phyloP scores from a whole-genome alignment of 2,113 vertebrate genomes.

The Jacana jacana region DNA sequence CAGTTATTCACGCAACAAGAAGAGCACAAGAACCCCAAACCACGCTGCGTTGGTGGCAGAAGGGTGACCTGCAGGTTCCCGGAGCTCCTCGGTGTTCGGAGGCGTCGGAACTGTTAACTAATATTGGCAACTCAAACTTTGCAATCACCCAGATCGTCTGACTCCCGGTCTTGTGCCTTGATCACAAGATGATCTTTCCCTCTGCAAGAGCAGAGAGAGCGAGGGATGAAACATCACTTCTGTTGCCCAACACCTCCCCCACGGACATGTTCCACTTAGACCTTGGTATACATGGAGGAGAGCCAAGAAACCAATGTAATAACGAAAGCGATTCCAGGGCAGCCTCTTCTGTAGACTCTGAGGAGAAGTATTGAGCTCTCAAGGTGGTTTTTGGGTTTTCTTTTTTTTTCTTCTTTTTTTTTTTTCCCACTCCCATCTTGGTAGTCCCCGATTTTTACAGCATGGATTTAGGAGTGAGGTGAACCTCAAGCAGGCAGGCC shows the following conservation, averaged over 20 bases:
- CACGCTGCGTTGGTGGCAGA: fast-evolving
- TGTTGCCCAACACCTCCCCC: conserved; percentile 52
- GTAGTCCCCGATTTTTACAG: background rate
- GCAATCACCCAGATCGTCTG: conserved; percentile 21
- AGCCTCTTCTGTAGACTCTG: background rate
- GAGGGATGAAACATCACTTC: conserved; percentile 46
- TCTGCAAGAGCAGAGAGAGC: conserved; percentile 2
- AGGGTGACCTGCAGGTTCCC: background rate
- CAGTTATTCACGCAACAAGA: background rate
- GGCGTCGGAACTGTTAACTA: background rate
- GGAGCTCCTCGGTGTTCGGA: background rate
- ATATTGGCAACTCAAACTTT: background rate
- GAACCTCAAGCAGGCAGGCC: background rate
- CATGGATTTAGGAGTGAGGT: background rate
- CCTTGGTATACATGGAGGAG: background rate
- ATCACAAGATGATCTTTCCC: conserved; percentile 39
- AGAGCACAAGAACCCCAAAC: background rate
- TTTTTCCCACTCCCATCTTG: background rate
- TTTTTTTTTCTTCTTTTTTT: background rate
- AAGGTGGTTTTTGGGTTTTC: background rate
- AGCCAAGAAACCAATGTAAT: conserved; percentile 3
- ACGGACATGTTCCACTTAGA: background rate
- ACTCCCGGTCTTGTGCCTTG: conserved; percentile 46
- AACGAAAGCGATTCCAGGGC: background rate
- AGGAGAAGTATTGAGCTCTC: background rate